Base-by-base conservation (phyloP, 2,888 invertebrate genomes). In the Drosophila dives region DNA sequence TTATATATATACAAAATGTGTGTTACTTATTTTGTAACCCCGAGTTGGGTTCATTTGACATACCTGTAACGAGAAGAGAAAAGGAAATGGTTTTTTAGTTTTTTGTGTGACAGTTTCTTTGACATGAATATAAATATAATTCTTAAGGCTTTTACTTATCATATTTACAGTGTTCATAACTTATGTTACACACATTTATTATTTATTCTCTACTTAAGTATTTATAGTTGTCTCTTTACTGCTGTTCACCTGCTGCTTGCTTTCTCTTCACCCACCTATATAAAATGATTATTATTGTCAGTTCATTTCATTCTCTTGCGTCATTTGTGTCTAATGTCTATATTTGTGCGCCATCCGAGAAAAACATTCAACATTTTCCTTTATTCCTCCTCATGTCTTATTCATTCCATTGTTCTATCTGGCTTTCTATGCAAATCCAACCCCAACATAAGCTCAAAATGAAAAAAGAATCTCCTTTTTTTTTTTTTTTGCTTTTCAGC, bases 341-440 rank as follows among this genome's bases (percentile, higher is more conserved):
- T 59, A 64, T 71, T 80, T 76, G 54, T 64, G 29, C 34, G 54
- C 20, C 34, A 45, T 54, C 45, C 54, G 55, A 45, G 51, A 58
- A 51, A 51, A 51, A 54, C 42, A 56, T 62, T 32, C 56, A 42
- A 59, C 53, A 58, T 56, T 62, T 68, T 33, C 42, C 67, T 45
- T 45, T 33, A 66, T 64, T 62, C 26, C 36, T n/a, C 36, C 80
- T 76, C 70, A 75, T 85, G 62, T 65, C 66, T 64, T 80, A 87
- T 87, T 75, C 88, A 80, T 64, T 54, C 23, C 51, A 72, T 69
- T 81, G 77, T 68, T 77, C 72, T 60, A 64, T 62, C 60, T 56
- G 59, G 23, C 45, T 15, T 45, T 55, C 38, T 55, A 55, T 48
- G 66, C 48, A 79, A 68, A 68, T 59, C 36, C 49, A 42, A 20